These are phyloP conservation scores for Callitettix versicolor DNA, from an alignment of 1,140 invertebrate genomes.

Conservation along the genomic window DNA sequence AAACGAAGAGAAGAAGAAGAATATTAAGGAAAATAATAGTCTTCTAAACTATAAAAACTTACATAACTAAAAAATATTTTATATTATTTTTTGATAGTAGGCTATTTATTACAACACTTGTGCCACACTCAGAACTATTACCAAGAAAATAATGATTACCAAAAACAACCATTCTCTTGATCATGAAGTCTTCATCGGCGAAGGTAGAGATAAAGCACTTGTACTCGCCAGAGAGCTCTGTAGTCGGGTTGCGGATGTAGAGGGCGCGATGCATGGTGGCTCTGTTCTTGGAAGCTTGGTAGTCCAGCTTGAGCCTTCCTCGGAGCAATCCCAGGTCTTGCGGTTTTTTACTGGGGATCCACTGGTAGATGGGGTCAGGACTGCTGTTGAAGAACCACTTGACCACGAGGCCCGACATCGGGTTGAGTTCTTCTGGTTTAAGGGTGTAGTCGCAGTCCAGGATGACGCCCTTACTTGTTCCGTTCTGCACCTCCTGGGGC, in stretches of 20 bases:
- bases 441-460: slow-evolving; percentile 66
- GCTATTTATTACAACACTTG: not conserved
- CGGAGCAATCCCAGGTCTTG: slow-evolving; percentile 38
- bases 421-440: slow-evolving; percentile 39
- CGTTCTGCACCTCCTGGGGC: slow-evolving; percentile 53
- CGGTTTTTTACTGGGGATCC: slow-evolving; percentile 44
- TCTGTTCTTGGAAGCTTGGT: slow-evolving; percentile 50
- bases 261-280: slow-evolving; percentile 62
- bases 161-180: slow-evolving; percentile 61
- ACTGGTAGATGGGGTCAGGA: slow-evolving; percentile 58
- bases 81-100: not conserved
- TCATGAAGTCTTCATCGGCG: slow-evolving; percentile 50
- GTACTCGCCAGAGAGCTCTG: slow-evolving; percentile 62
- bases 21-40: too few relatives aligned
- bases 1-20: too few relatives aligned
- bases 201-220: slow-evolving; percentile 68
- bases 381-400: slow-evolving; percentile 67
- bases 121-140: not conserved
- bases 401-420: slow-evolving; percentile 49
- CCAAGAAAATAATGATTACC: slow-evolving; percentile 46
- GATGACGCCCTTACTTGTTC: slow-evolving; percentile 47
- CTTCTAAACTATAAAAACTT: too few relatives aligned
- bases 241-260: slow-evolving; percentile 56
- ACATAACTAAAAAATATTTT: too few relatives aligned
- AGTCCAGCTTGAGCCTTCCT: slow-evolving; percentile 55